Percentiles rank a stretch among this genome's conserved stretches.
phyloP scores from a whole-genome alignment of 2,113 vertebrate genomes.

The Rhea americana region DNA sequence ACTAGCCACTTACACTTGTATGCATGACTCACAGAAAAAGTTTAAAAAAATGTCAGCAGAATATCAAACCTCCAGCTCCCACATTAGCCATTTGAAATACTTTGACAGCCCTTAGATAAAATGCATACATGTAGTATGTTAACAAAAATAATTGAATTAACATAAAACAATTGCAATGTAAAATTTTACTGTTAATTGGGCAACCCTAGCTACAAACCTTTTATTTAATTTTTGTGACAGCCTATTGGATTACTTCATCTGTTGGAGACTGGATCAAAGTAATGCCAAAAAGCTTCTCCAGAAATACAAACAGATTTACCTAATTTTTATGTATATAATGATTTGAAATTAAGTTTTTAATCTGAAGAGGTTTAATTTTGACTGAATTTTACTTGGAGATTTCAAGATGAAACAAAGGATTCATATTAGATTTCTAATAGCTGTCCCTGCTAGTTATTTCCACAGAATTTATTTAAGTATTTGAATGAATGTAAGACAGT shows the following conservation, averaged over 20 bases:
- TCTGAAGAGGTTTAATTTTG: neutral
- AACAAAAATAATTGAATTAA: neutral
- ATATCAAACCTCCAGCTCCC: neutral
- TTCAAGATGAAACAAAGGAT: neutral
- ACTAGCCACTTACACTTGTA: neutral
- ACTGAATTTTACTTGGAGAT: neutral
- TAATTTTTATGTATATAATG: neutral
- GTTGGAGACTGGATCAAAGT: neutral
- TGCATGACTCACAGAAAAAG: neutral
- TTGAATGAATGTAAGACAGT: neutral
- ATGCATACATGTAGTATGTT: neutral
- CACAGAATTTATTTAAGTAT: neutral
- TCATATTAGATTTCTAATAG: neutral
- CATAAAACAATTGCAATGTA: neutral
- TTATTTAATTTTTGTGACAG: neutral
- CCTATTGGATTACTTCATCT: neutral
- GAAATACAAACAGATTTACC: neutral
- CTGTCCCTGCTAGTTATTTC: neutral
- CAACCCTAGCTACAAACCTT: neutral
- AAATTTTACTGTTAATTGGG: neutral
- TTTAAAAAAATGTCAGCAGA: neutral
- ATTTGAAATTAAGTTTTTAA: neutral
- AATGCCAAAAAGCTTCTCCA: neutral
- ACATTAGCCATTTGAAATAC: neutral
- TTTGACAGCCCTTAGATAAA: neutral